These are phyloP conservation scores for Gymnopithys bicolor DNA, from an alignment of 2,797 vertebrate species.

Conservation along the genomic window DNA sequence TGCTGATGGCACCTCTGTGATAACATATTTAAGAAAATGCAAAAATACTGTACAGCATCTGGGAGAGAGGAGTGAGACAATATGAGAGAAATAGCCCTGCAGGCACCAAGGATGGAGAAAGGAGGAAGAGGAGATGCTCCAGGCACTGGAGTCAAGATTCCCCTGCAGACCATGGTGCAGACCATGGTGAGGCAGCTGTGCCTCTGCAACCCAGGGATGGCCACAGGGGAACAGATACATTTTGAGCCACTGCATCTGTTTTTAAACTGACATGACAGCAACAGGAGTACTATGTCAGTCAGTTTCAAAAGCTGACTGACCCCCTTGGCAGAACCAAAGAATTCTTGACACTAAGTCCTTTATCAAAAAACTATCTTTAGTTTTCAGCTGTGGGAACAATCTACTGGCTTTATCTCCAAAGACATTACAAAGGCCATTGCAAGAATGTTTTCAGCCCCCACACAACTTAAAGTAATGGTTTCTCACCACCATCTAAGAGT, in stretches of 20 bases:
- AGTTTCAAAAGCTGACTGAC: background rate
- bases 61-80: background rate
- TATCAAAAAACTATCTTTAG: background rate
- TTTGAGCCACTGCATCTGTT: background rate
- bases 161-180: background rate
- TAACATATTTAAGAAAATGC: background rate
- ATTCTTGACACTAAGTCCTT: background rate
- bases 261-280: background rate
- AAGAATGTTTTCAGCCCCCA: background rate
- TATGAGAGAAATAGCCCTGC: background rate
- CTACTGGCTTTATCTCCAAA: background rate
- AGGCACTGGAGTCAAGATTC: fast-evolving
- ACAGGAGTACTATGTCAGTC: background rate
- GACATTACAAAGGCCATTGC: background rate
- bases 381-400: background rate
- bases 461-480: background rate
- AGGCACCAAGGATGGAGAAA: background rate
- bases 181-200: background rate
- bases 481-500: background rate
- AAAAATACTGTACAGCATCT: background rate
- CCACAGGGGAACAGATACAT: background rate
- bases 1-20: background rate
- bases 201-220: fast-evolving
- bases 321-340: background rate
- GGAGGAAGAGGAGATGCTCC: background rate